Evolutionary conservation across 1,140 invertebrate genomes (phyloP), one percentile per base, ranked within the genome.

Genomic region (Drosophila tristis): DNA sequence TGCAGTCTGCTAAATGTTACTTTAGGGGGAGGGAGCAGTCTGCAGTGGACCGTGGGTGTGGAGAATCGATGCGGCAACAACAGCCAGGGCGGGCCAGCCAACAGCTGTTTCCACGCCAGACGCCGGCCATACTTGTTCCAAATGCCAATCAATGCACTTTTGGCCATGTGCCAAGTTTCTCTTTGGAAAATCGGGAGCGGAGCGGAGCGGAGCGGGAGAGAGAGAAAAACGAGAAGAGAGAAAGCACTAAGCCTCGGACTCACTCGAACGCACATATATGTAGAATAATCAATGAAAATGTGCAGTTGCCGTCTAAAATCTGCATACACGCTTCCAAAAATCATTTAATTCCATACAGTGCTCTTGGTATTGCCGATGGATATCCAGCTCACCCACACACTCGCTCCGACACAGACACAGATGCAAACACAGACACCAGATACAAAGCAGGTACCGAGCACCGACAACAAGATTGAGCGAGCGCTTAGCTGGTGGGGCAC

Each of bases 81-180:
- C 77, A 79, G 74, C 74, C 31, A 9, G 31, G 31, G 3, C 35
- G 4, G 35, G 35, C 35, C 35, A 13, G 11, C 35, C 11, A 78
- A 87, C 82, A 86, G 78, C 82, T 87, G 82, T 82, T 87, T 74
- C 78, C 78, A 82, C 84, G 74, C 44, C 61, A 80, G 85, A 84
- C 84, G 74, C 74, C 79, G 82, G 71, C 75, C 66, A 51, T 50
- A 62, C 70, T 53, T 57, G 74, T 72, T 67, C 56, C 62, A 64
- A 89, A 84, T 73, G 79, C 65, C 84, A 89, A 89, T 89, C 84
- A 89, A 89, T 89, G 84, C 84, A 90, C 70, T 89, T 90, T 89
- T 89, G 85, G 85, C 85, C 86, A 89, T 90, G 86, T 90, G 85
- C 85, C 85, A 89, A 89, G 86, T 90, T 89, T 67, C 84, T 90